Base-by-base conservation (phyloP, 2,797 vertebrate species). In the Melanotaenia nigrans region DNA sequence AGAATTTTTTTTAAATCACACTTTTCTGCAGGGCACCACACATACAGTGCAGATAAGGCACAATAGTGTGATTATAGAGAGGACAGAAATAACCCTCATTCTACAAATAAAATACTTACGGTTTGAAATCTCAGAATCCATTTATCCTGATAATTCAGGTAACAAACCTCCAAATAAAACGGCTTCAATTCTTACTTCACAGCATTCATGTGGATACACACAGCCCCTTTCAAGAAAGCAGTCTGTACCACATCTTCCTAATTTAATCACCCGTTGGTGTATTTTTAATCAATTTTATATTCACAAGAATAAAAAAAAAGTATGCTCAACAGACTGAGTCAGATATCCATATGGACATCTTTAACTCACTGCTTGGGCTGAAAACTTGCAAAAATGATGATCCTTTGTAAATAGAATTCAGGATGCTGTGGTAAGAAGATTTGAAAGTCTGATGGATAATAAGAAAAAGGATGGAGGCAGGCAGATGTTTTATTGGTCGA, bases 401-500 rank as follows among this genome's bases (percentile, higher is more conserved):
- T 72, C 74, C 73, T 61, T 65, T 62, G 65, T 49, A 55, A 76
- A 74, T 32, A 61, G 67, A 51, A 68, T 64, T 28, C 4, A 7
- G 32, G 58, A 71, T 68, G 65, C 70, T 64, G 64, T 67, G 64
- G 78, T 1, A n/a, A 82, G 61, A 73, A 69, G 65, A 61, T 62
- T 62, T 77, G 47, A 81, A 72, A 81, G 75, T 80, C 76, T 75
- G 58, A 69, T 42, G 61, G 71, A 81, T 61, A 47, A 45, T 35
- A 62, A 70, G 72, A 64, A 45, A 67, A 86, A 40, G 40, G 70
- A 76, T 60, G 30, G 45, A 59, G 71, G 25, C 0, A 0, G 49
- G 24, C 6, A n/a, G 18, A 0, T 3, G 40, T 30, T 69, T 88
- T 90, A 94, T 79, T 92, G 92, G 82, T 94, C 93, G 0, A 77